These are phyloP conservation scores for Coenonympha arcania DNA, from an alignment of 2,888 invertebrate genomes.

Conservation along the genomic window DNA sequence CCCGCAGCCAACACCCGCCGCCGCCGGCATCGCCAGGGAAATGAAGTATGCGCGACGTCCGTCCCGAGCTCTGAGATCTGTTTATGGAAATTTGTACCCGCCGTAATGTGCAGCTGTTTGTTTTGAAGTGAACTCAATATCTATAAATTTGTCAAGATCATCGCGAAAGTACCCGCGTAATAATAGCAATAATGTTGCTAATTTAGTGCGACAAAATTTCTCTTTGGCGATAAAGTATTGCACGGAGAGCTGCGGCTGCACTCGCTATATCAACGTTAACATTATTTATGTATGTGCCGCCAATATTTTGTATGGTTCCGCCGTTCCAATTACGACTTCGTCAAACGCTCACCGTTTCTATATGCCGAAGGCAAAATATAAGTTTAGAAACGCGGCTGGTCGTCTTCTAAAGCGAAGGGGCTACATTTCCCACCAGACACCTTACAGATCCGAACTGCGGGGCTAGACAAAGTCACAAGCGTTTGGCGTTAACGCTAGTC, in stretches of 20 bases:
- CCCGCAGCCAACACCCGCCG: slow-evolving; percentile 53
- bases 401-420: no score
- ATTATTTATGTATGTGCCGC: no score
- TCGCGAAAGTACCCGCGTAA: slow-evolving; percentile 31
- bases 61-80: slow-evolving; percentile 57
- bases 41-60: slow-evolving; percentile 64
- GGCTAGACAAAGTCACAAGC: no score
- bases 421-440: no score
- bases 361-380: no score
- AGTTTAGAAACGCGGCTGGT: no score
- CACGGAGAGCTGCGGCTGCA: slow-evolving; percentile 1
- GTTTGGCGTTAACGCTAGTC: no score
- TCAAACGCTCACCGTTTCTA: no score
- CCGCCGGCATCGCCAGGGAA: slow-evolving; percentile 39
- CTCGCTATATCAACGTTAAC: background rate
- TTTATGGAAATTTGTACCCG: slow-evolving; percentile 61
- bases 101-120: slow-evolving; percentile 44
- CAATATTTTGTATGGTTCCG: no score
- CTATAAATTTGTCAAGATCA: slow-evolving; percentile 39
- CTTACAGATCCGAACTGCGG: no score
- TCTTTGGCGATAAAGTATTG: slow-evolving; percentile 26
- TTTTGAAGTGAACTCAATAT: slow-evolving; percentile 43
- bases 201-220: slow-evolving; percentile 30
- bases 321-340: no score
- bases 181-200: slow-evolving; percentile 27